Conservation (phyloP, 2,888 invertebrate species). For the Cryptocephalus moraei region DNA sequence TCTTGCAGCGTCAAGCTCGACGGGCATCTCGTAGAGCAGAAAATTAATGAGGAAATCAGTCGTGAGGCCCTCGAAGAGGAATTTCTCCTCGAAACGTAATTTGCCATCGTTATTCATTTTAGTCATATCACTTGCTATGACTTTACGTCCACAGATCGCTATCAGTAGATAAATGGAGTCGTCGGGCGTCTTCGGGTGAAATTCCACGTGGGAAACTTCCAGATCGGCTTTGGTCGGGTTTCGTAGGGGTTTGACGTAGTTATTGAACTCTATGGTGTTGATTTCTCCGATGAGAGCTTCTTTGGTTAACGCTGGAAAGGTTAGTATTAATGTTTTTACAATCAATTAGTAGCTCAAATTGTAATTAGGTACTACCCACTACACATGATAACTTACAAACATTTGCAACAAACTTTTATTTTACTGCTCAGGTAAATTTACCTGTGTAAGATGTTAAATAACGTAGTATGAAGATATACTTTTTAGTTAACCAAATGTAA, state of each 20-base stretch:
- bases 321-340: neutral
- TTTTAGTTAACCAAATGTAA: no score
- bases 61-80: constrained; percentile 10
- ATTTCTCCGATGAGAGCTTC: constrained; percentile 15
- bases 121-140: constrained; percentile 13
- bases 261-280: constrained; percentile 12
- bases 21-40: constrained; percentile 15
- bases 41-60: constrained; percentile 15
- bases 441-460: no score
- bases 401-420: no score
- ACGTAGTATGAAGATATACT: no score
- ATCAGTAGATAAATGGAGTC: no score
- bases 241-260: constrained; percentile 4
- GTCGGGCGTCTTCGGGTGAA: constrained; percentile 5
- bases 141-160: constrained; percentile 12
- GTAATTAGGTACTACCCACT: no score
- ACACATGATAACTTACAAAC: no score
- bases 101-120: neutral
- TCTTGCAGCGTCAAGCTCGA: neutral
- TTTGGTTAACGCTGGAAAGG: constrained; percentile 12
- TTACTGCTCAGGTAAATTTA: no score
- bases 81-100: neutral
- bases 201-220: constrained; percentile 12
- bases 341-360: no score
- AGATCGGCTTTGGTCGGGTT: constrained; percentile 11